These are phyloP conservation scores for Marisa cornuarietis DNA, from an alignment of 1,140 invertebrate species.

Conservation along the genomic window DNA sequence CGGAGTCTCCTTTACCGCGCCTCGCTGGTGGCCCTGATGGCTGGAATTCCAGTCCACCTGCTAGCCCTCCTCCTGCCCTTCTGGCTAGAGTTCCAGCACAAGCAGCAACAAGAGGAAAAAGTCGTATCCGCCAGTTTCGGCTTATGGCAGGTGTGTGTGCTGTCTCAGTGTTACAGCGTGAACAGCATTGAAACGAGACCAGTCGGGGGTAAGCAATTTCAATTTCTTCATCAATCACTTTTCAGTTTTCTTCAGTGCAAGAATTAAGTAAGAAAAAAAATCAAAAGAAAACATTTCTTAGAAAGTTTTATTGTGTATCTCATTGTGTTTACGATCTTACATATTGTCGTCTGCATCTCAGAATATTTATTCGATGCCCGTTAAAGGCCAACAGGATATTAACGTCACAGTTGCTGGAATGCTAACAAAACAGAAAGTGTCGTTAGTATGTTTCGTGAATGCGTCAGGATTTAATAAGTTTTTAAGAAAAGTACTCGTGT, in stretches of 20 bases:
- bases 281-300: neutral
- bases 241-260: neutral
- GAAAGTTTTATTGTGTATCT: no score
- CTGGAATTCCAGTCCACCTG: conserved; percentile 4
- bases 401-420: no score
- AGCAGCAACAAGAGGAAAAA: neutral
- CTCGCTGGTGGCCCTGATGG: neutral
- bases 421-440: no score
- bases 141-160: conserved; percentile 7
- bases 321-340: no score
- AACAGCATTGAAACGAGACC: neutral
- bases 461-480: no score
- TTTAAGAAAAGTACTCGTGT: no score
- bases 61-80: conserved; percentile 9
- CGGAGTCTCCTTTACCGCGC: conserved; percentile 6
- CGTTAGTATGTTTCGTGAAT: no score
- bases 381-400: no score
- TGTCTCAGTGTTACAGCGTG: neutral
- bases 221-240: neutral
- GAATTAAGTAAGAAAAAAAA: neutral
- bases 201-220: neutral
- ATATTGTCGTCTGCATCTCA: no score
- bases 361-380: no score
- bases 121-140: neutral
- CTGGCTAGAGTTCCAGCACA: conserved; percentile 3